These are phyloP conservation scores for Drosophila albomicans DNA, from an alignment of 1,140 invertebrate genomes.

Conservation along the genomic window DNA sequence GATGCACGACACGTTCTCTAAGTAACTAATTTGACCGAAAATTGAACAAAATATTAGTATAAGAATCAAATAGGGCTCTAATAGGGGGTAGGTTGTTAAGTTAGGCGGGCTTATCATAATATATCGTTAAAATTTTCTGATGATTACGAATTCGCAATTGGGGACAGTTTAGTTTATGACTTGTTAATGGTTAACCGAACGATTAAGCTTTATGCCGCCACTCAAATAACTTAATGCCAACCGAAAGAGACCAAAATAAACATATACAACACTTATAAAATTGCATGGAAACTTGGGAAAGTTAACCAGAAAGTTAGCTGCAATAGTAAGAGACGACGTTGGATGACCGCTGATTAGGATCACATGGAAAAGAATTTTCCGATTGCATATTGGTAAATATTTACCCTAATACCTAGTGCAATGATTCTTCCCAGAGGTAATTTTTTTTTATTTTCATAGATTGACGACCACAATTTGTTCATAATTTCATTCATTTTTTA, in stretches of 20 bases:
- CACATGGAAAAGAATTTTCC: no score
- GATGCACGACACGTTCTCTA: not conserved
- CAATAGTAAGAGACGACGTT: no score
- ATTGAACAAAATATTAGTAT: constrained; percentile 6
- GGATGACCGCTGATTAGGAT: no score
- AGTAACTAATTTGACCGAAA: constrained; percentile 10
- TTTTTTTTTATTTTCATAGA: no score
- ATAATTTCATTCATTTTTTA: no score
- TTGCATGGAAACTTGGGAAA: not conserved
- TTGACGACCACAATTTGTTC: no score
- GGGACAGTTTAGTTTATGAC: constrained; percentile 29
- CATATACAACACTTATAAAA: constrained; percentile 20
- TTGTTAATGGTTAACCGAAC: constrained; percentile 19
- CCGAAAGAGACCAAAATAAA: constrained; percentile 16
- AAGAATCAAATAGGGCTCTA: constrained; percentile 18
- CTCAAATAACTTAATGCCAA: constrained; percentile 36
- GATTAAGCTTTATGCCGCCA: constrained; percentile 39
- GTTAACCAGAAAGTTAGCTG: not conserved
- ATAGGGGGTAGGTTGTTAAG: constrained; percentile 1
- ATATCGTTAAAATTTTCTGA: constrained; percentile 3
- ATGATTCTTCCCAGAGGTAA: no score
- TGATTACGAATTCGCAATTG: constrained; percentile 35
- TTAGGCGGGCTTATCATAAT: constrained; percentile 41
- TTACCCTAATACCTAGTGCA: no score
- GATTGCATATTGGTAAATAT: no score